Conservation (phyloP, 2,113 vertebrate genomes). For the Bos indicus region DNA sequence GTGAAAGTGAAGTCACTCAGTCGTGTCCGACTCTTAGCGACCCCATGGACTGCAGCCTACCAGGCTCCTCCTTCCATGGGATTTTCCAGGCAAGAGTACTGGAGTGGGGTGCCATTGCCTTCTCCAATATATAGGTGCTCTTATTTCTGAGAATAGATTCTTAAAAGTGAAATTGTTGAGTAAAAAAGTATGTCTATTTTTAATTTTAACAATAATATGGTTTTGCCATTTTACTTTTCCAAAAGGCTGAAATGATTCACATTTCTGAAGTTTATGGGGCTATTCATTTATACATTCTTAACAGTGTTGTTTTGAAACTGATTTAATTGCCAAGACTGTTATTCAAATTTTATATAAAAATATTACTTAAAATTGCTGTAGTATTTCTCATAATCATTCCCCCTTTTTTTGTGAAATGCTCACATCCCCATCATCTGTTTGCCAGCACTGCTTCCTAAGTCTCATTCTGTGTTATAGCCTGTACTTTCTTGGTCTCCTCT, state of each 20-base stretch:
- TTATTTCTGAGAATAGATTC: not conserved
- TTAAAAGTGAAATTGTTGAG: not conserved
- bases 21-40: too few relatives aligned
- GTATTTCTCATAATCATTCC: not conserved
- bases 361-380: not conserved
- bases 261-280: not conserved
- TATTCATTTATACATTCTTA: not conserved
- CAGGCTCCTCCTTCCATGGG: too few relatives aligned
- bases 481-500: not conserved
- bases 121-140: not conserved
- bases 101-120: too few relatives aligned
- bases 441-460: not conserved
- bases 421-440: not conserved
- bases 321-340: not conserved
- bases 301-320: not conserved
- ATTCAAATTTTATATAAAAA: not conserved
- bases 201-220: not conserved
- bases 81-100: too few relatives aligned
- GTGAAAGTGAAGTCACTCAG: too few relatives aligned
- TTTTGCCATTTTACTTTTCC: conserved; percentile 23
- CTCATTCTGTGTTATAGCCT: not conserved
- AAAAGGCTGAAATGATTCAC: not conserved
- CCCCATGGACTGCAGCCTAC: too few relatives aligned
- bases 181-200: not conserved
- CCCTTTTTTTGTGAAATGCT: not conserved